Evolutionary conservation across 2,797 vertebrate genomes (phyloP), one percentile per base, ranked within the genome.

Genomic region (Trachurus trachurus): DNA sequence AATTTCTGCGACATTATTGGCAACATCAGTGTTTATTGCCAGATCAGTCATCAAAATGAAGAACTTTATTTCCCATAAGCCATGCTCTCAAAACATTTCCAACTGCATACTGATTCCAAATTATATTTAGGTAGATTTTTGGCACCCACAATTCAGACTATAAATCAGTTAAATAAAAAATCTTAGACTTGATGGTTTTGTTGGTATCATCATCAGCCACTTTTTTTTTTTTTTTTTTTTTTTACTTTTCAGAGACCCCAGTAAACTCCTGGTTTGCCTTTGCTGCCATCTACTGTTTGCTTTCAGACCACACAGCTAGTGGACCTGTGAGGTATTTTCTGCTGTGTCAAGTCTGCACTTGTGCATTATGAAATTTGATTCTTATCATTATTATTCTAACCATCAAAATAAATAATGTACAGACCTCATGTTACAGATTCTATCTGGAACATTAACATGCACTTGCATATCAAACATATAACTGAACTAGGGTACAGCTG

Each of bases 241-340:
- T 26, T 26, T 15, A 61, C 21, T 29, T 47, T 2, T 29, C 12
- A 13, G 22, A 66, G 13, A 58, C 4, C 3, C 1, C 17, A 44
- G 8, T 19, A 6, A 7, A 17, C 13, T 3, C 31, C 44, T 13
- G 69, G 34, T 72, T 87, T 78, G 57, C 10, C 47, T 90, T 72
- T 87, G 69, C 86, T 88, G 85, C 89, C 84, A 87, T 82, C 90
- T 87, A 80, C 72, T 84, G 87, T 77, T 80, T 70, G 15, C 29
- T 6, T 44, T 50, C 4, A 67, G 40, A 57, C 57, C 7, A 50
- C 11, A 64, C 29, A 29, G 42, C 16, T 29, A 22, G 1, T 12
- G 15, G 29, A 53, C 6, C 31, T 53, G 21, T 6, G 5, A 29
- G 21, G 29, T 13, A 40, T n/a, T 17, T 17, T 17, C 22, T 19